Base-by-base conservation (phyloP, 2,888 invertebrate species). In the Auanema freiburgensis region DNA sequence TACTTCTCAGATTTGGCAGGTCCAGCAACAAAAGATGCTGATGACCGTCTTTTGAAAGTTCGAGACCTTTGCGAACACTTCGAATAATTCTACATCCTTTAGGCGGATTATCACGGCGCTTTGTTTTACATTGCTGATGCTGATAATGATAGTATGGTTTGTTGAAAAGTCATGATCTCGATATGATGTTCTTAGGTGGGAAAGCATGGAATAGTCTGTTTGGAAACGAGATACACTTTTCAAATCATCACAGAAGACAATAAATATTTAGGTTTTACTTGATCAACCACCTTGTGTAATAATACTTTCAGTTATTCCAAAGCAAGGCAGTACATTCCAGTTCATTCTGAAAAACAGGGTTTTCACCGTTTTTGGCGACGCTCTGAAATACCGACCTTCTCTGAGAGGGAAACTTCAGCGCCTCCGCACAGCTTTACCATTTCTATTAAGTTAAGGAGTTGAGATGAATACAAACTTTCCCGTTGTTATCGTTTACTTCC, bases 251-350 rank as follows among this genome's bases (percentile, higher is more conserved):
- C 85, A 1, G 78, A 80, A 49, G 79, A 84, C 2, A 80, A 86
- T 71, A 76, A 76, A 65, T 75, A 85, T 25, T 84, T 86, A 73
- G 81, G 86, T 85, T 18, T n/a, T n/a, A n/a, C n/a, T n/a, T n/a
- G n/a, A n/a, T n/a, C n/a, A n/a, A n/a, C n/a, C n/a, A n/a, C n/a
- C n/a, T n/a, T n/a, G n/a, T n/a, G n/a, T n/a, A n/a, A n/a, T n/a
- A n/a, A n/a, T n/a, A n/a, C n/a, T n/a, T 88, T 55, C 84, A 90
- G 90, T 90, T 24, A 87, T 95, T 72, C 90, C 93, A 2, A 95
- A 95, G 84, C 88, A 88, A 75, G 89, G 89, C 59, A 89, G 89
- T 79, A 88, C 91, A 1, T 92, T 95, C 85, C 87, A 88, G 67
- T 87, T 92, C 74, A 86, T 87, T 65, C 81, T 93, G 52, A 87